Percentiles rank a stretch among this genome's conserved stretches.
Conservation (phyloP, 2,888 invertebrate genomes). For the Trachelus tabidus region DNA sequence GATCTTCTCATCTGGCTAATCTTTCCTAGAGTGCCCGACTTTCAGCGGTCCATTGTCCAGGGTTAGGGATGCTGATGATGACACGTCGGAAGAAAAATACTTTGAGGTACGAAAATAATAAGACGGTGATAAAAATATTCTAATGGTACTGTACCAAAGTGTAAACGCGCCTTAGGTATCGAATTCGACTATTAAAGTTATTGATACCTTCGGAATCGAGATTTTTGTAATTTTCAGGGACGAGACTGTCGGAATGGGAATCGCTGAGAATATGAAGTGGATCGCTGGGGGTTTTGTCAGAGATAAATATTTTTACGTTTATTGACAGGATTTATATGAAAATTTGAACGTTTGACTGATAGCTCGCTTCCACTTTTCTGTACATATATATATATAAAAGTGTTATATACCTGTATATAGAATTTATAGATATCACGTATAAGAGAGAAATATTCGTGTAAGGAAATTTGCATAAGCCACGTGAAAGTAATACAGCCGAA, state of each 20-base stretch:
- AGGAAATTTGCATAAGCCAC: background rate
- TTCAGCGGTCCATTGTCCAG: background rate
- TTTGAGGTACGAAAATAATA: background rate
- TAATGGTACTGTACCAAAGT: background rate
- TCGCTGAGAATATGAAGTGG: background rate
- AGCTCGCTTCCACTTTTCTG: conserved; percentile 20
- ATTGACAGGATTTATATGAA: conserved; percentile 59
- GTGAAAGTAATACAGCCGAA: background rate
- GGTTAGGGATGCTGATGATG: background rate
- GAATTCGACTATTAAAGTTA: conserved; percentile 17
- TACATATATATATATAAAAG: too few species aligned
- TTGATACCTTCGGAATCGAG: conserved; percentile 32
- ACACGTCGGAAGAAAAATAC: background rate
- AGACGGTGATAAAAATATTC: background rate
- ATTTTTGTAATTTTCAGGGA: background rate
- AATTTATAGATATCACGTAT: background rate
- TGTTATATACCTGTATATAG: background rate
- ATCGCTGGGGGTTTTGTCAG: conserved; percentile 38
- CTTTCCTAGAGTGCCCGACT: conserved; percentile 9
- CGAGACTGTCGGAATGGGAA: background rate
- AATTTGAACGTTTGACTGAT: conserved; percentile 58
- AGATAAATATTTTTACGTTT: conserved; percentile 50
- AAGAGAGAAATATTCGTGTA: background rate
- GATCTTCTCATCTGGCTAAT: conserved; percentile 40
- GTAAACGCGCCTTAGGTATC: background rate